Conservation (phyloP, 2,888 invertebrate species). For the Heliconius hortense region DNA sequence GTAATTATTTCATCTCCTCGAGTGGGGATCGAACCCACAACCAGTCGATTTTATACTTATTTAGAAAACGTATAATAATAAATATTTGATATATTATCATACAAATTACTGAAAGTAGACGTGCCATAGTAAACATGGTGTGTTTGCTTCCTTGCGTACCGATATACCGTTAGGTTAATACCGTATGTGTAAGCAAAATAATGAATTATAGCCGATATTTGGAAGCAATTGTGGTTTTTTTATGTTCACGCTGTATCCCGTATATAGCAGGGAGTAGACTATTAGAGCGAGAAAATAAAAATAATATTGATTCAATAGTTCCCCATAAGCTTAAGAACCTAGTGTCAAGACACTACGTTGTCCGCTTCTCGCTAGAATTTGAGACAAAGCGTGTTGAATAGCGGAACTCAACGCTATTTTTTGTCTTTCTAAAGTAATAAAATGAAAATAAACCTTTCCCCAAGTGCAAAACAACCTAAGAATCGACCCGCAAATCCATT, state of each 20-base stretch:
- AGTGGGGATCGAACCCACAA: no score
- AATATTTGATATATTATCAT: slow-evolving; percentile 53
- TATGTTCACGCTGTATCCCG: background rate
- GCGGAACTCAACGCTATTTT: background rate
- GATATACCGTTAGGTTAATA: slow-evolving; percentile 14
- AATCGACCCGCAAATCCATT: slow-evolving; percentile 14
- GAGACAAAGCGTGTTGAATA: background rate
- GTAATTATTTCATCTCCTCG: no score
- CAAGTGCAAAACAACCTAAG: background rate
- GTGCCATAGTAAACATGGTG: slow-evolving; percentile 34
- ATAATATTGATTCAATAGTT: background rate
- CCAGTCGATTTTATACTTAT: no score
- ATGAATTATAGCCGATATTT: background rate
- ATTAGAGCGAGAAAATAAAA: background rate
- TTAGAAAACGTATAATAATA: no score
- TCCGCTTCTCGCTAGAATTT: background rate
- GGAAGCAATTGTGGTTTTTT: background rate
- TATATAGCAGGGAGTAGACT: background rate
- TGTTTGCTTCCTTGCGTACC: slow-evolving; percentile 41
- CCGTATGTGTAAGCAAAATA: slow-evolving; percentile 5
- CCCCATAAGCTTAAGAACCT: background rate
- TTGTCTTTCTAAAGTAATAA: background rate
- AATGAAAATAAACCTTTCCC: background rate
- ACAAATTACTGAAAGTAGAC: slow-evolving; percentile 51
- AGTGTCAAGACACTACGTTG: background rate